Evolutionary conservation across 1,140 invertebrate species (phyloP).

Genomic region (Pomacea maculata): DNA sequence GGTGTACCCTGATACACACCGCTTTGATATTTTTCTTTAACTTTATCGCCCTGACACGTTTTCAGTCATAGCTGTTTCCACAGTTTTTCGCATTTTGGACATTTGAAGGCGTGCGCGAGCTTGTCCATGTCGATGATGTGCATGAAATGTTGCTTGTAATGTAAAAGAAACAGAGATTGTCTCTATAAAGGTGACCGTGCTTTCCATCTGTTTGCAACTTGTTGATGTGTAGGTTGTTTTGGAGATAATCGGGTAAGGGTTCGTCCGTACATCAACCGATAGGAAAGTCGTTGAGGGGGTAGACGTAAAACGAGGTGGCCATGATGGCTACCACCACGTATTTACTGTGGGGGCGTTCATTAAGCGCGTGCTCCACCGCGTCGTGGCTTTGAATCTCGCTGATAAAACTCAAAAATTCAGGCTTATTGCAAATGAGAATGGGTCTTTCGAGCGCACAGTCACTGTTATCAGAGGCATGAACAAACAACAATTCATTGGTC

Average conservation of each 20-base stretch:
- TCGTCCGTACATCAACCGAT: neutral
- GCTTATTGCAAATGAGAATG: neutral
- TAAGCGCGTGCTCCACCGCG: neutral
- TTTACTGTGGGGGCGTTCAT: neutral
- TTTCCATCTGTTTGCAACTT: neutral
- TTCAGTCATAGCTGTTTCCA: neutral
- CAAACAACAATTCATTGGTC: neutral
- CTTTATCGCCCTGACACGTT: neutral
- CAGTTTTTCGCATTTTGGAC: neutral
- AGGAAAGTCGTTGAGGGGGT: neutral
- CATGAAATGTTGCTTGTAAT: neutral
- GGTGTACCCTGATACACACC: neutral
- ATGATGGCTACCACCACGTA: neutral
- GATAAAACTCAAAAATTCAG: neutral
- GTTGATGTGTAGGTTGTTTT: neutral
- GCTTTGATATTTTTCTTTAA: neutral
- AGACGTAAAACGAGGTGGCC: neutral
- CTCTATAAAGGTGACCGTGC: neutral
- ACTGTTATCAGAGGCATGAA: conserved; percentile 3
- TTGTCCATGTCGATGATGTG: conserved; percentile 7
- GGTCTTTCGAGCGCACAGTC: neutral
- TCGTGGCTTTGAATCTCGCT: neutral
- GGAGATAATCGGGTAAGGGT: neutral
- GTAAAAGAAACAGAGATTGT: conserved; percentile 7
- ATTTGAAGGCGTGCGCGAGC: neutral